Evolutionary conservation across 2,113 vertebrate species (phyloP), one percentile per base, ranked within the genome.

Genomic region (Cyanoderma ruficeps): DNA sequence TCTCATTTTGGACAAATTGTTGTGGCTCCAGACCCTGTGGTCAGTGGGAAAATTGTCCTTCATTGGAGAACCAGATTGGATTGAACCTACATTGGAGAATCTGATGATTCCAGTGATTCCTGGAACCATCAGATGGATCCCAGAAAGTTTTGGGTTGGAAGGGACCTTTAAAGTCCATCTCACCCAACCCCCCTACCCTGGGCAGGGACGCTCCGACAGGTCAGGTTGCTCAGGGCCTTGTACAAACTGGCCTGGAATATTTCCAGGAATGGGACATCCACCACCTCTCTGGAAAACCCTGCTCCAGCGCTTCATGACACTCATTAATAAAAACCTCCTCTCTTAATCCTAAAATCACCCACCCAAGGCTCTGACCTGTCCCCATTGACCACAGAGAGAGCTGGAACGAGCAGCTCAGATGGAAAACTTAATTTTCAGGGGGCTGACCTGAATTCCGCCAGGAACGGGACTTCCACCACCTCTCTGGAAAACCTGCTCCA

Each of bases 401-500:
- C 59, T 12, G 68, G 24, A 44, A 24, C 0, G 0, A 76, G 47
- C 75, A 79, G 21, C 44, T 44, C 15, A 21, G 41, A 12, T 0
- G 7, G 13, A 91, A 80, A 75, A 8, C 35, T 31, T 7, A 1
- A 25, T 41, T 87, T 87, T 35, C 25, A 28, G 31, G 57, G 55
- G 49, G 56, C 61, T 85, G 31, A 82, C 81, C 65, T 56, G 53
- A n/a, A 8, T 81, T 52, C 65, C 75, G 16, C 39, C 90, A 47
- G 46, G 46, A 22, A 47, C 22, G 49, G 49, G 23, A 28, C 50
- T 16, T 27, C 67, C 35, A 35, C 27, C 59, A 24, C 19, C 23
- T 41, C 47, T 23, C 39, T 6, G 55, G 8, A 22, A 33, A 80
- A 2, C 56, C 64, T 10, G 7, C 11, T 31, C 15, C 42, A 18